Evolutionary conservation across 2,113 vertebrate genomes (phyloP), one percentile per base, ranked within the genome.

Genomic region (Myotis brandtii): DNA sequence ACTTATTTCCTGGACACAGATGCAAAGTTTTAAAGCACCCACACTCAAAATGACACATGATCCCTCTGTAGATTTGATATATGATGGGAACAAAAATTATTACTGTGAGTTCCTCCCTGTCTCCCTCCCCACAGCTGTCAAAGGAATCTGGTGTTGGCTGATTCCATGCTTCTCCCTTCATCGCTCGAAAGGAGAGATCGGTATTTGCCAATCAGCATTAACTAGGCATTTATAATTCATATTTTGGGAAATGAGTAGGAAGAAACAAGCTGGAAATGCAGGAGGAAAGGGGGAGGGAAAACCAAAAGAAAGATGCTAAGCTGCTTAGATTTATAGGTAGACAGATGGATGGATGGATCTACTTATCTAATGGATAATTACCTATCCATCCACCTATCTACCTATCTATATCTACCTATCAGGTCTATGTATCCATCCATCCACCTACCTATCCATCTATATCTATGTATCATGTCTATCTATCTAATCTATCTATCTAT

Each of bases 1-100:
- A 10, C 25, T 67, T 75, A 69, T 72, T 81, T 32, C 43, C 52
- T 72, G 13, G 75, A 84, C 18, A 89, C 70, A 84, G 48, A 56
- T 21, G 64, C 37, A 70, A 86, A 82, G 27, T 75, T 76, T 93
- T 89, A 91, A 94, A 93, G 40, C 27, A 50, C 3, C 9, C 64
- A 85, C 75, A 85, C 62, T 87, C 56, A 86, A 70, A 93, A 70
- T 54, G 90, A 89, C 80, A 83, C 32, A n/a, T 16, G 56, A 59
- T 89, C 50, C 50, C 32, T 79, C 73, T 69, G 54, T 43, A 80
- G 84, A 86, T 62, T 84, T 89, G 81, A 84, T 73, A 70, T 12
- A 50, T 0, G 7, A 54, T 21, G 8, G 37, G 40, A 37, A 73
- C 69, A 67, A 84, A 84, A 79, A n/a, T 72, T 17, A 91, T 50